Evolutionary conservation across 2,888 invertebrate genomes (phyloP), one percentile per base, ranked within the genome.

Genomic region (Chalcis sispes): DNA sequence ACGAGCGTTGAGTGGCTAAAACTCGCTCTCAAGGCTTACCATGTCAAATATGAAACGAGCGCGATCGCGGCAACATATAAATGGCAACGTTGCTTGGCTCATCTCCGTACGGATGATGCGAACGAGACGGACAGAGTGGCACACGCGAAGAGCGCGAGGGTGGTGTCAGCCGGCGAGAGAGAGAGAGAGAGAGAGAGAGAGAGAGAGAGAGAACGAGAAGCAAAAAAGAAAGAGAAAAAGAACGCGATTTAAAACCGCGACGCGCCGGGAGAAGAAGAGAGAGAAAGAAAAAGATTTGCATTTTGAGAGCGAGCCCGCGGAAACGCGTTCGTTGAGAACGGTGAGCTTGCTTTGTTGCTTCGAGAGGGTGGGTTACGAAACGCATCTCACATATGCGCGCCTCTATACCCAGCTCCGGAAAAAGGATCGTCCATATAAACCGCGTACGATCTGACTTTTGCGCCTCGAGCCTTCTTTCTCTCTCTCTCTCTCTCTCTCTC

Each of bases 241-340:
- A 62, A 40, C 80, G 83, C 82, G 84, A 85, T 86, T 86, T 86
- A 85, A 85, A 87, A 85, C 84, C 83, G 83, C 84, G 86, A 86
- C 82, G 83, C 82, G 81, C 79, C n/a, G n/a, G n/a, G n/a, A n/a
- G n/a, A n/a, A n/a, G n/a, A n/a, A n/a, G n/a, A 20, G 79, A 36
- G 84, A 83, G 85, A 84, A 85, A 85, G 85, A 85, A 85, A 87
- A 86, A 86, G 86, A 85, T 85, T 85, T 84, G 85, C 85, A 84
- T 85, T 84, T 36, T 82, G n/a, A n/a, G 81, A 80, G 52, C 27
- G 77, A 80, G 77, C 1, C 1, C 23, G 23, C 23, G 20, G n/a
- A 25, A 18, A n/a, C 62, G 40, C 42, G 42, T 18, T 54, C 23
- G 46, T 25, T 70, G 79, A 71, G 81, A 80, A 77, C 74, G 77